Conservation (phyloP, 1,140 invertebrate species). For the Bombus pascuorum region DNA sequence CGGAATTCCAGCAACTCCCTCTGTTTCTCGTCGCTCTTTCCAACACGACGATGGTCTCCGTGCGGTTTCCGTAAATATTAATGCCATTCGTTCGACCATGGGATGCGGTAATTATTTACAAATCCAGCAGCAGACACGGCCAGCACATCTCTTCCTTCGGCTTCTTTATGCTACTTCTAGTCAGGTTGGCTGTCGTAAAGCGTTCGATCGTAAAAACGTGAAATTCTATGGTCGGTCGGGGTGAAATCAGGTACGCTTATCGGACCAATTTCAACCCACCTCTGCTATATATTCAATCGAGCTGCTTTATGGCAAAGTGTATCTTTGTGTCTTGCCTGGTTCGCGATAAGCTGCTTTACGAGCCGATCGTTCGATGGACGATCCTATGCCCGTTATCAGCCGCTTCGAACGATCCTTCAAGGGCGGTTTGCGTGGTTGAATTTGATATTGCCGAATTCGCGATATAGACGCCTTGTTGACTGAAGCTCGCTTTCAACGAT, state of each 20-base stretch:
- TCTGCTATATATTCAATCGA: slow-evolving; percentile 11
- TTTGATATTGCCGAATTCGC: background rate
- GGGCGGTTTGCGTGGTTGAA: background rate
- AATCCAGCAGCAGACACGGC: too few relatives aligned
- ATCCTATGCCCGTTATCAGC: background rate
- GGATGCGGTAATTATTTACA: slow-evolving; percentile 19
- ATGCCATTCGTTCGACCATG: background rate
- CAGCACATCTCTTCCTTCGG: background rate
- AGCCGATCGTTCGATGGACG: slow-evolving; percentile 17
- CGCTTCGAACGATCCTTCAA: background rate
- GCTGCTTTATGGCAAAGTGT: slow-evolving; percentile 4
- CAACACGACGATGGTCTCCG: too few relatives aligned
- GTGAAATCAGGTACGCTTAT: slow-evolving; percentile 34
- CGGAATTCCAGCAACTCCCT: background rate
- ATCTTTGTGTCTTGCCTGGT: background rate
- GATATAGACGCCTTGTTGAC: background rate
- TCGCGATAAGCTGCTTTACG: slow-evolving; percentile 31
- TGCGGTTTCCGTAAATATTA: slow-evolving; percentile 37
- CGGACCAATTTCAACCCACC: background rate
- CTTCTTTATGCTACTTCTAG: background rate
- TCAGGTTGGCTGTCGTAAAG: slow-evolving; percentile 13
- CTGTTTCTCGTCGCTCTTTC: background rate
- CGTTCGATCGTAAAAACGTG: slow-evolving; percentile 33
- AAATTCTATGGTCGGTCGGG: background rate
- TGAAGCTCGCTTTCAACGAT: background rate